phyloP scores from a whole-genome alignment of 2,113 vertebrate species.

The Conger conger region DNA sequence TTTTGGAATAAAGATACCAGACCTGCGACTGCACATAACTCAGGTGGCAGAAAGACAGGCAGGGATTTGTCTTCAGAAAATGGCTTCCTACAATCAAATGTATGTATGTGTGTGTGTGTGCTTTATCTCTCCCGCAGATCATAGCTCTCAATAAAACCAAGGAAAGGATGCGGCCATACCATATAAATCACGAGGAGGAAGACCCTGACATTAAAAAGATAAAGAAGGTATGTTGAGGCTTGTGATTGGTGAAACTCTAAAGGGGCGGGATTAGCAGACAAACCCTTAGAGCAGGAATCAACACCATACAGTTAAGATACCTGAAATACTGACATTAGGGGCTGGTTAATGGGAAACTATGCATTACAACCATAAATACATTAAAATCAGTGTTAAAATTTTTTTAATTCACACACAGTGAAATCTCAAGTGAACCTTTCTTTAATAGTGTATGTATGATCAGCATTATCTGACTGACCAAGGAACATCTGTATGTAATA shows the following conservation, averaged over 20 bases:
- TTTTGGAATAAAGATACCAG: background rate
- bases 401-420: no score
- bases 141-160: conserved; percentile 97
- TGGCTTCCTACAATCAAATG: background rate
- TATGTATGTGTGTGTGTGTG: background rate
- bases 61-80: background rate
- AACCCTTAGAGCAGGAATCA: background rate
- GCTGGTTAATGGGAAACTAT: background rate
- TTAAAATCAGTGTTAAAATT: no score
- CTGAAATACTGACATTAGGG: background rate
- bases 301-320: background rate
- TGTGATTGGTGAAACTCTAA: background rate
- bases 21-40: background rate
- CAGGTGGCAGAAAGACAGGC: background rate
- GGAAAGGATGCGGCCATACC: conserved; percentile 95
- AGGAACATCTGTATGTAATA: no score
- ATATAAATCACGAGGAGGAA: conserved; percentile 86
- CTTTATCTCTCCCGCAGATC: conserved; percentile 71
- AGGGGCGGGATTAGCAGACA: background rate
- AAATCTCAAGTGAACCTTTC: no score
- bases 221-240: conserved; percentile 83
- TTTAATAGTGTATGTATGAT: no score
- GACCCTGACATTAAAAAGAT: conserved; percentile 99
- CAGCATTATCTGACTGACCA: no score
- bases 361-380: background rate